Evolutionary conservation across 2,113 vertebrate species (phyloP).

Genomic region (Microtus oregoni): DNA sequence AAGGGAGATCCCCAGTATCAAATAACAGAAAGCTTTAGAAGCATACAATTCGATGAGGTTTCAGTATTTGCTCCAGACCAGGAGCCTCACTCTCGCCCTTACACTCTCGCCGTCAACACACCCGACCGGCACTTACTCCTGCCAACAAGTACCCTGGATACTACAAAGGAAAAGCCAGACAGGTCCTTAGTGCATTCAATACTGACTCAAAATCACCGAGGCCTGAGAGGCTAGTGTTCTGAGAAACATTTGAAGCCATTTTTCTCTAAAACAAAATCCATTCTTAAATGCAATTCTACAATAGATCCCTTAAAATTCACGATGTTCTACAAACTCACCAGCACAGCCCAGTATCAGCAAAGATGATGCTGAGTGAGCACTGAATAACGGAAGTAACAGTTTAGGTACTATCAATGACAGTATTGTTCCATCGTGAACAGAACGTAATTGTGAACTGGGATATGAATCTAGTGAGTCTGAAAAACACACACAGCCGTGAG

Average conservation of each 20-base stretch:
- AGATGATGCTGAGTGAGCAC: slow-evolving; percentile 78
- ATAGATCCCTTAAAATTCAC: slow-evolving; percentile 15
- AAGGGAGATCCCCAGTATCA: slow-evolving; percentile 77
- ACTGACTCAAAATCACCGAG: slow-evolving; percentile 59
- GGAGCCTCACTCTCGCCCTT: slow-evolving; percentile 43
- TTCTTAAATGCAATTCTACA: not conserved
- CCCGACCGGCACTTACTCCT: not conserved
- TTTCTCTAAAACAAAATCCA: slow-evolving; percentile 50
- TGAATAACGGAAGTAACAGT: slow-evolving; percentile 61
- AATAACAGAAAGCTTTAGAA: slow-evolving; percentile 73
- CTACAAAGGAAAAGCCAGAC: slow-evolving; percentile 37
- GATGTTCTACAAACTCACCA: slow-evolving; percentile 45
- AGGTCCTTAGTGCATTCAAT: slow-evolving; percentile 39
- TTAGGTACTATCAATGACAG: not conserved
- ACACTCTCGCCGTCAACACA: not conserved
- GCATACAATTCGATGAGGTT: slow-evolving; percentile 80
- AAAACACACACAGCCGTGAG: not conserved
- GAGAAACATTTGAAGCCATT: slow-evolving; percentile 19
- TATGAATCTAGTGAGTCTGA: slow-evolving; percentile 7
- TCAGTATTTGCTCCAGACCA: slow-evolving; percentile 58
- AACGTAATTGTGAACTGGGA: not conserved
- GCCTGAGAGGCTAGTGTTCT: slow-evolving; percentile 43
- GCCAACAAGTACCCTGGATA: slow-evolving; percentile 31
- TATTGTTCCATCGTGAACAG: slow-evolving; percentile 32
- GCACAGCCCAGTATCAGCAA: slow-evolving; percentile 73